Conservation (phyloP, 37 sponge, comb jelly and placozoan genomes). For the Cladorhizidae sp. region DNA sequence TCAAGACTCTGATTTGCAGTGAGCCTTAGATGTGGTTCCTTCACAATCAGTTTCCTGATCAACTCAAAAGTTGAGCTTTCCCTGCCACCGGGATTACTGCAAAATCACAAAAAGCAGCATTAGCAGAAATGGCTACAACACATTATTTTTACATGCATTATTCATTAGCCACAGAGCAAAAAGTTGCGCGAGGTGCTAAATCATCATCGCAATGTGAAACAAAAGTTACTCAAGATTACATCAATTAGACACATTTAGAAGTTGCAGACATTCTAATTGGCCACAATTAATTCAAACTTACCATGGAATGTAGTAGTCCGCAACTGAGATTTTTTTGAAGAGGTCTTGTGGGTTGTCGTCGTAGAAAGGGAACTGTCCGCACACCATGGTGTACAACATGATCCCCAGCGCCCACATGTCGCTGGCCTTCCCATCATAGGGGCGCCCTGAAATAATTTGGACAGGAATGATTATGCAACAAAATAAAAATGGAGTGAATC, state of each 20-base stretch:
- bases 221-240: no score
- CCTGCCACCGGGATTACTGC: no score
- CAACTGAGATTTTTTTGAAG: conserved; percentile 71
- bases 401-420: conserved; percentile 93
- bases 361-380: conserved; percentile 90
- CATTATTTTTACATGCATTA: no score
- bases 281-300: conserved; percentile 18
- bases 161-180: no score
- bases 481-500: not conserved
- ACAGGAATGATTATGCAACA: no score
- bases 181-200: no score
- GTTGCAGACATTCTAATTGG: no score
- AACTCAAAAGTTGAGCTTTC: not conserved
- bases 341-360: conserved; percentile 81
- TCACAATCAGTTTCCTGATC: conserved; percentile 31
- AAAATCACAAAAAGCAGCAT: no score
- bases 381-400: conserved; percentile 84
- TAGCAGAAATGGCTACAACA: no score
- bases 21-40: conserved; percentile 39
- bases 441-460: conserved; percentile 62
- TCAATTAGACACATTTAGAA: no score
- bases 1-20: conserved; percentile 53
- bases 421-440: conserved; percentile 86
- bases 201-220: no score
- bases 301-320: conserved; percentile 67